These are phyloP conservation scores for Andrena bicolor DNA, from an alignment of 2,888 invertebrate genomes.

Conservation along the genomic window DNA sequence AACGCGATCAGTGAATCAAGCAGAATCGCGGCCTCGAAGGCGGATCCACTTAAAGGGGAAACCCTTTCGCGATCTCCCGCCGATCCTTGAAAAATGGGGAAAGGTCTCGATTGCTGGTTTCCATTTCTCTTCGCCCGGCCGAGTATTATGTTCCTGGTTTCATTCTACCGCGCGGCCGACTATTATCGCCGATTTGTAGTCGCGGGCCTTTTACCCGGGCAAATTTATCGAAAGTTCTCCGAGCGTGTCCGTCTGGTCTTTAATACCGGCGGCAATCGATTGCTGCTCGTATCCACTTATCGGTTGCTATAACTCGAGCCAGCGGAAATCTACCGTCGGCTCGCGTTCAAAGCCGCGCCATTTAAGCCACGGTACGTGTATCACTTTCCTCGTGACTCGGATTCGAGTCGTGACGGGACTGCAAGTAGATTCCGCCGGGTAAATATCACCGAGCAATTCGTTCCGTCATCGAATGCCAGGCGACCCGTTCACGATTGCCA, in stretches of 20 bases:
- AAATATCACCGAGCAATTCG: conserved; percentile 62
- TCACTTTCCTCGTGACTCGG: conserved; percentile 61
- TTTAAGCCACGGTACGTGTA: conserved; percentile 55
- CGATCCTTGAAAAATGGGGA: conserved; percentile 4
- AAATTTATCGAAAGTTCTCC: conserved; percentile 39
- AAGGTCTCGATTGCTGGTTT: neutral
- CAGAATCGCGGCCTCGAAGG: conserved; percentile 17
- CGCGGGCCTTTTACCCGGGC: conserved; percentile 14
- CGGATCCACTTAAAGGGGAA: conserved; percentile 33
- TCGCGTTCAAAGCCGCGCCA: conserved; percentile 45
- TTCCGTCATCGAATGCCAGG: conserved; percentile 68
- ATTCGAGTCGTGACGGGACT: conserved; percentile 69
- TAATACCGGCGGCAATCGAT: conserved; percentile 42
- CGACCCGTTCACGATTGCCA: conserved; percentile 59
- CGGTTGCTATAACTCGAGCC: conserved; percentile 24
- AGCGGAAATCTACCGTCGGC: conserved; percentile 51
- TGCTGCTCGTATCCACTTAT: conserved; percentile 22
- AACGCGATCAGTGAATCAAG: conserved; percentile 35
- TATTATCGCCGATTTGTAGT: conserved; percentile 49
- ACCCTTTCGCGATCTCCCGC: neutral
- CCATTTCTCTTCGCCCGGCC: conserved; percentile 18
- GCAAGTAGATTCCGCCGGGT: conserved; percentile 44
- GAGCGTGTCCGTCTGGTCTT: conserved; percentile 19
- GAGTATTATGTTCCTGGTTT: neutral
- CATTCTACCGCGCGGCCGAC: neutral